Percentiles rank a stretch among this genome's conserved stretches.
Conservation (phyloP, 2,113 vertebrate species). For the Neoarius graeffei region DNA sequence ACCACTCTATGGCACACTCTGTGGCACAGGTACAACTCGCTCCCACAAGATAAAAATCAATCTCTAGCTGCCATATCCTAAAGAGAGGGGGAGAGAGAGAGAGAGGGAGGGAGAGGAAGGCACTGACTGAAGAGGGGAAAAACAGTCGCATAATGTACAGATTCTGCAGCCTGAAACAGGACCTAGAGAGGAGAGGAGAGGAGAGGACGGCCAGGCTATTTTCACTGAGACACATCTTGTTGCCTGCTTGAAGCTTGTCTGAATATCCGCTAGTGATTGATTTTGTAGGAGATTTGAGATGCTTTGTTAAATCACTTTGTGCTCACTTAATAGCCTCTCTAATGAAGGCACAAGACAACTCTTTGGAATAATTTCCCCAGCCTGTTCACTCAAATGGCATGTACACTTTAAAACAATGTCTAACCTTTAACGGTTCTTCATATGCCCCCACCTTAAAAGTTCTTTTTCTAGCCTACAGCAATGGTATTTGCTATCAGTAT, state of each 20-base stretch:
- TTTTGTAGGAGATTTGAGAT: conserved; percentile 69
- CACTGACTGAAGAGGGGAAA: conserved; percentile 74
- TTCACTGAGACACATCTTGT: conserved; percentile 63
- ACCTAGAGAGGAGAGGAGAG: conserved; percentile 57
- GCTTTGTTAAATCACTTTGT: conserved; percentile 67
- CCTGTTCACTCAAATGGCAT: conserved; percentile 52
- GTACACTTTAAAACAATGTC: conserved; percentile 16
- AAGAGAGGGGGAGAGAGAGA: conserved; percentile 61
- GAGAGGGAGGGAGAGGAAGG: conserved; percentile 66
- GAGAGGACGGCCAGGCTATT: conserved; percentile 49
- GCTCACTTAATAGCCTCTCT: conserved; percentile 27
- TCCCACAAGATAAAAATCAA: conserved; percentile 87
- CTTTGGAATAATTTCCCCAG: conserved; percentile 53
- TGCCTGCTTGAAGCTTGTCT: conserved; percentile 69
- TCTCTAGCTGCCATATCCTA: conserved; percentile 80
- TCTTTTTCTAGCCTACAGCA: background rate
- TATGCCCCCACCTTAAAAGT: background rate
- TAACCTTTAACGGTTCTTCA: conserved; percentile 5
- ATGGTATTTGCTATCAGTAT: background rate
- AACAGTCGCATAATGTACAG: conserved; percentile 73
- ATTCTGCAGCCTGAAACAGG: conserved; percentile 75
- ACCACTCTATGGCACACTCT: conserved; percentile 85
- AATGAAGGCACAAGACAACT: conserved; percentile 56
- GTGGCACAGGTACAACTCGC: conserved; percentile 82
- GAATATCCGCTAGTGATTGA: conserved; percentile 70